These are phyloP conservation scores for Pammene aurita DNA, from an alignment of 2,888 invertebrate genomes.

Conservation along the genomic window DNA sequence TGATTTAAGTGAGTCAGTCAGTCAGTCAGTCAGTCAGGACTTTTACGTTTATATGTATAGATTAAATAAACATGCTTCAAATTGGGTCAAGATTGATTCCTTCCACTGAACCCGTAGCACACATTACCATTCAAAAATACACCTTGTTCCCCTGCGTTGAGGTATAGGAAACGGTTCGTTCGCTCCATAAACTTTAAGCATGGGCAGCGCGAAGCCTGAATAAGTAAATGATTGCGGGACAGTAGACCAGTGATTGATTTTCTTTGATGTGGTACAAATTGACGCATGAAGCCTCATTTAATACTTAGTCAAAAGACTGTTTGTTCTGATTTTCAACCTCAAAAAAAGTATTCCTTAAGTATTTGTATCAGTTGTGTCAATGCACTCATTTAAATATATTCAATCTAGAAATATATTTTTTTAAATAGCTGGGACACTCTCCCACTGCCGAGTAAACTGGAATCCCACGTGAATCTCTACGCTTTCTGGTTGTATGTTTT, in stretches of 20 bases:
- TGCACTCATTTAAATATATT: too few relatives aligned
- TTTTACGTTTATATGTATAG: too few relatives aligned
- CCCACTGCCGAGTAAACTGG: too few relatives aligned
- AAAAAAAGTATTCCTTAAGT: too few relatives aligned
- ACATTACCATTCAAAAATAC: neutral
- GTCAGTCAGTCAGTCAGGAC: too few relatives aligned
- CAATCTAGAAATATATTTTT: too few relatives aligned
- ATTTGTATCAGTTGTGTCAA: too few relatives aligned
- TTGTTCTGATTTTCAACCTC: too few relatives aligned
- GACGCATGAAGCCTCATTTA: neutral
- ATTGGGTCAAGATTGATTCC: conserved; percentile 38
- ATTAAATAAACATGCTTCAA: conserved; percentile 23
- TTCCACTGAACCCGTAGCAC: conserved; percentile 12
- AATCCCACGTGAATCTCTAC: too few relatives aligned
- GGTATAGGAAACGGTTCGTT: conserved; percentile 47
- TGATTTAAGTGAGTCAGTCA: too few relatives aligned
- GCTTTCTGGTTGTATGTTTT: too few relatives aligned
- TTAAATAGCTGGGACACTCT: neutral
- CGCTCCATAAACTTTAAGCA: conserved; percentile 61
- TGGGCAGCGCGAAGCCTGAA: conserved; percentile 68
- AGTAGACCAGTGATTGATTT: conserved; percentile 71
- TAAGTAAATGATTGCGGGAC: conserved; percentile 71
- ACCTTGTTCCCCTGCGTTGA: conserved; percentile 19
- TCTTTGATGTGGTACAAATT: conserved; percentile 48
- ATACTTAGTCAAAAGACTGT: neutral